Base-by-base conservation (phyloP, 2,113 vertebrate genomes). In the Sinocyclocheilus anshuiensis region DNA sequence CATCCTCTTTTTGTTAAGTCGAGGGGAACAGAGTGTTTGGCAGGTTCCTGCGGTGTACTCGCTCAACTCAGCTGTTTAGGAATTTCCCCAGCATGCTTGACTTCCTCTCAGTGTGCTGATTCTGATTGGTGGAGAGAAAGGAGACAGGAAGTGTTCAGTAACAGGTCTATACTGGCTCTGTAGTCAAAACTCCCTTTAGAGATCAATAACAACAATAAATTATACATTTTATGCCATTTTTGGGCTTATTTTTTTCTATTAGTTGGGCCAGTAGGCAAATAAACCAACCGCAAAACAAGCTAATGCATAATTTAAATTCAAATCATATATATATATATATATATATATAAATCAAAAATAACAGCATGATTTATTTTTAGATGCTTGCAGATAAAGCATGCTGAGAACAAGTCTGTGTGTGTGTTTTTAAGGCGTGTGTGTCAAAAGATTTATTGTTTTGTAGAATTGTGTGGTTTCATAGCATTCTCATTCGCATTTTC, bases 21-120 rank as follows among this genome's bases (percentile, higher is more conserved):
- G 88, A 86, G 91, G 86, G 88, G 89, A 71, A 88, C 26, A 85
- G 42, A 87, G 74, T 89, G 88, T 88, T 91, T 84, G 89, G 91
- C 91, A 92, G 86, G 91, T 92, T 92, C 89, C 92, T 94, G 93
- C 24, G 89, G 93, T 94, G 88, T 89, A 88, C 89, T 89, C 86
- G 88, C 89, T 93, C 83, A 48, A 61, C 91, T 92, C 93, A 94
- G 94, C 94, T 95, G 93, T 95, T 95, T 90, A 95, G 94, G 95
- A 96, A 96, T 95, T 96, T 93, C 95, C 95, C 95, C 91, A 76
- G 90, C 57, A 87, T 88, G 87, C 90, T 91, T 85, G 86, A 93
- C 93, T 95, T 95, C 94, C 94, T 95, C 90, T 93, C 87, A 88
- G 81, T 90, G 3, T 77, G 81, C 76, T 86, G 86, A 57, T 39